Base-by-base conservation (phyloP, 2,113 vertebrate species). In the Oophaga pumilio region DNA sequence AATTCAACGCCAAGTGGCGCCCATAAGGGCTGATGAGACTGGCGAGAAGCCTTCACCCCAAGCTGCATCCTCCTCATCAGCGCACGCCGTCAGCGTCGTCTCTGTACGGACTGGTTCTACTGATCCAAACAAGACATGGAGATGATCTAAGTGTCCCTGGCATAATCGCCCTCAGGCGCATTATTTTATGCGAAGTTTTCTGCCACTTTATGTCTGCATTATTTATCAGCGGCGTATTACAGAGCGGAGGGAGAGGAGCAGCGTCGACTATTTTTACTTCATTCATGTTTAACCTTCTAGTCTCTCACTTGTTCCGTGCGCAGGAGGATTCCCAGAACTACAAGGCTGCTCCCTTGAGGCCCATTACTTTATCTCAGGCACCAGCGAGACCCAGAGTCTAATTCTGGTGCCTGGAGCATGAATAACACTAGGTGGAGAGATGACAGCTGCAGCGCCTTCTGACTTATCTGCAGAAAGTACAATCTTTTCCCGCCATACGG, bases 201-300 rank as follows among this genome's bases (percentile, higher is more conserved):
- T 68, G 50, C 50, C 53, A 71, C 69, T 84, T 71, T 71, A 56
- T 33, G 82, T 20, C 66, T 84, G 50, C 82, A 84, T 84, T 84
- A 84, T 84, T 84, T 84, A 84, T 71, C 59, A 24, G 50, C 0
- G 28, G 50, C 0, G 50, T 84, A 56, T 71, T 50, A 56, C 18
- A 71, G 49, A 84, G 50, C 49, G 20, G 24, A 50, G 28, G 12
- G 33, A 64, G 80, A 82, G 20, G 43, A 64, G 43, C 80, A 15
- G 60, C 53, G 28, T 9, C 4, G 56, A 80, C 77, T 82, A 49
- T 66, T 50, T 82, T 82, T 71, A 84, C 28, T 84, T 57, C n/a
- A 71, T 71, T 71, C 60, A 84, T 84, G 82, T 69, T 84, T 84
- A 84, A 66, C 64, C 82, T 83, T 71, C 82, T 56, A 33, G 49